A percentile compares a stretch with the other conserved stretches of the same genome.
phyloP scores from a whole-genome alignment of 2,113 vertebrate species.

The Gopherus evgoodei region DNA sequence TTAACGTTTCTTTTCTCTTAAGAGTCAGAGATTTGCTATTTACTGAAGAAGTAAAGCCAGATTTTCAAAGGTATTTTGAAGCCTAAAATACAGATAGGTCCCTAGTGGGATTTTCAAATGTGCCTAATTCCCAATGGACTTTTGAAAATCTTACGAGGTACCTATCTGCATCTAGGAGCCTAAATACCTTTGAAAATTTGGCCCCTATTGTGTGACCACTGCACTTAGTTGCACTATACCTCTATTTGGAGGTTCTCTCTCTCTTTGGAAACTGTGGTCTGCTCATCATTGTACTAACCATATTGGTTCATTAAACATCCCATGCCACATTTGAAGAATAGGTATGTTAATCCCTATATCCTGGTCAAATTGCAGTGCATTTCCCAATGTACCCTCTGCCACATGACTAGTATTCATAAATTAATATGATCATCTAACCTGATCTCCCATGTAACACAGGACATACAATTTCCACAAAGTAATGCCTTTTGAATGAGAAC shows the following conservation, averaged over 20 bases:
- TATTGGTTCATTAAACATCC: not conserved
- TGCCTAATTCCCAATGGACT: not conserved
- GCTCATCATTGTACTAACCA: not conserved
- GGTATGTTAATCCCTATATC: accelerated
- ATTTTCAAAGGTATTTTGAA: not conserved
- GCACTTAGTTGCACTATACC: not conserved
- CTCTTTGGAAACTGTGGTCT: not conserved
- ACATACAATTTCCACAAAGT: too few relatives aligned
- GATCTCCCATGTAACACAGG: too few relatives aligned
- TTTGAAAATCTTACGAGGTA: not conserved
- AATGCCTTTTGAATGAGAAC: too few relatives aligned
- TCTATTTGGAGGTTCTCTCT: not conserved
- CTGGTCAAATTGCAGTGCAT: not conserved
- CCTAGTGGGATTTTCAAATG: not conserved
- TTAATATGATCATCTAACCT: too few relatives aligned
- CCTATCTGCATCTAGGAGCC: not conserved
- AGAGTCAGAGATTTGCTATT: not conserved
- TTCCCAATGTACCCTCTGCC: not conserved
- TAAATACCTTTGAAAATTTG: not conserved
- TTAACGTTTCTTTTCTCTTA: not conserved
- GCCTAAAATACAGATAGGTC: not conserved
- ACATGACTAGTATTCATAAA: not conserved
- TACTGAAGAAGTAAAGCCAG: not conserved
- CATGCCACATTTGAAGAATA: not conserved
- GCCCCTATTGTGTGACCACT: not conserved